These are phyloP conservation scores for Zonitis immaculata DNA, from an alignment of 2,888 invertebrate genomes.

Conservation along the genomic window DNA sequence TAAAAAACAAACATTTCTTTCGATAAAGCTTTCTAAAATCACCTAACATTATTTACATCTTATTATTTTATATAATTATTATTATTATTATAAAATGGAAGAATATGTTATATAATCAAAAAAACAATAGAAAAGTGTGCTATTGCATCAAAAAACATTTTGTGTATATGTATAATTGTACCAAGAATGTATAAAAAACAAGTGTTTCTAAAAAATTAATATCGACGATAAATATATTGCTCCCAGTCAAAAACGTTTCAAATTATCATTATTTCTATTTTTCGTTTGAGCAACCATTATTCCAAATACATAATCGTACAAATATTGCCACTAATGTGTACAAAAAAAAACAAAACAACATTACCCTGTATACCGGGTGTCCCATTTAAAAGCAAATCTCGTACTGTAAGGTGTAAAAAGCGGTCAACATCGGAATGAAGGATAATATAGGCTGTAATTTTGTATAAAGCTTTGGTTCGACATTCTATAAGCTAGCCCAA, in stretches of 20 bases:
- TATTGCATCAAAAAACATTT: background rate
- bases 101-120: constrained; percentile 22
- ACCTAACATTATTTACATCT: constrained; percentile 30
- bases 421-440: too few species aligned
- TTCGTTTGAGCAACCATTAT: constrained; percentile 17
- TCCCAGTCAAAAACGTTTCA: constrained; percentile 23
- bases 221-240: constrained; percentile 29
- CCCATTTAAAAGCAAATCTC: too few species aligned
- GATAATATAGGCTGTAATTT: too few species aligned
- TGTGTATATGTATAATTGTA: constrained; percentile 10
- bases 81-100: constrained; percentile 34
- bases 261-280: too few species aligned
- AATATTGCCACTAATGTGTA: too few species aligned
- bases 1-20: constrained; percentile 31
- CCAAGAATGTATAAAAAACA: constrained; percentile 10
- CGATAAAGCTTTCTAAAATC: constrained; percentile 32
- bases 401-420: too few species aligned
- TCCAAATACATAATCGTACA: too few species aligned
- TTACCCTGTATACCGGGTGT: background rate
- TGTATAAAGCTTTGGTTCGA: too few species aligned
- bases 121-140: constrained; percentile 21
- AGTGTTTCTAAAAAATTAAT: constrained; percentile 8
- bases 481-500: too few species aligned
- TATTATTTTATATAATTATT: constrained; percentile 14
- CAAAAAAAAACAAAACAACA: too few species aligned